Base-by-base conservation (phyloP, 2,888 invertebrate genomes). In the Agrotis ipsilon region DNA sequence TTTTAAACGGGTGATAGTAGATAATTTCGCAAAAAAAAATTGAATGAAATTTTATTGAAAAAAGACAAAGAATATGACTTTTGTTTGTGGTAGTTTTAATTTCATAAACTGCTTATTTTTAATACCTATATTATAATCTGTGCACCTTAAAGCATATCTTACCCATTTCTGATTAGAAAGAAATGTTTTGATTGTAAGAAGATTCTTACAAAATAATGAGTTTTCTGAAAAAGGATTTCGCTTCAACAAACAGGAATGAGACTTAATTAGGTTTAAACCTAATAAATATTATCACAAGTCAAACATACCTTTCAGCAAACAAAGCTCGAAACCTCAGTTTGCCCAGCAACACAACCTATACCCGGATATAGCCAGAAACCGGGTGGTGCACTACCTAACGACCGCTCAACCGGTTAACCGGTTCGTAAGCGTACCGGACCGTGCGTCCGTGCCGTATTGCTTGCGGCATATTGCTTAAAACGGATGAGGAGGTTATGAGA, bases 381-480 rank as follows among this genome's bases (percentile, higher is more conserved):
- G 55, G 27, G 27, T 58, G 39, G 19, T 60, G 52, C 60, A 64
- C 51, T 62, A 39, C 55, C 46, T 58, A 81, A 75, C 64, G 64
- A 46, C 64, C 55, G 45, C 58, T 76, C 55, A 32, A 63, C 68
- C 64, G 58, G 81, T 52, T n/a, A 58, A 67, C 68, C 64, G 62
- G 81, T 55, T 19, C 45, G 46, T 16, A n/a, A 61, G 58, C 55
- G 60, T 48, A 81, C 55, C 81, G 64, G 68, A 58, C 64, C 69
- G 63, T 72, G 24, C 48, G 48, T n/a, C 49, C 24, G 55, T 39
- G 57, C 64, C 60, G 62, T 32, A 80, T 80, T 61, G 69, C 77
- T 69, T 39, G 77, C 61, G 64, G 77, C 77, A 63, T 63, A 62
- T 67, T 75, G 63, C 81, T 51, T 14, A 27, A 63, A 59, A 59